Percentiles rank a stretch among this genome's conserved stretches.
Evolutionary conservation across 1,140 invertebrate genomes (phyloP).

Genomic region (Drosophila lini): DNA sequence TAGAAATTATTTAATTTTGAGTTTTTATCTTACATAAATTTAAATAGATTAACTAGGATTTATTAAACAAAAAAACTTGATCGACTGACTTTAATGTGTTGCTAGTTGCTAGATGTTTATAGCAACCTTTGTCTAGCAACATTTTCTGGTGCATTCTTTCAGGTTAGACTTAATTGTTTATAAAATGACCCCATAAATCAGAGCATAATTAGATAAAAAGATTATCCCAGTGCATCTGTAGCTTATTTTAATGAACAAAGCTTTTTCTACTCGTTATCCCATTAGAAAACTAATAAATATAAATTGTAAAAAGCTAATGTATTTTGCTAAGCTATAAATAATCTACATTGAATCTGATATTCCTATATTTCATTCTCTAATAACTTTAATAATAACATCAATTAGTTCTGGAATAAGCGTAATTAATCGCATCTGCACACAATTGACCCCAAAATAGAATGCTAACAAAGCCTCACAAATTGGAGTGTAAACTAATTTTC

Average conservation of each 20-base stretch:
- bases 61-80: too few relatives aligned
- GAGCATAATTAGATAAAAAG: neutral
- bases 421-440: neutral
- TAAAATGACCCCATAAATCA: neutral
- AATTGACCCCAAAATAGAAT: neutral
- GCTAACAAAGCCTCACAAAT: constrained; percentile 8
- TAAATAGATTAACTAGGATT: too few relatives aligned
- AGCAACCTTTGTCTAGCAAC: neutral
- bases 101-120: neutral
- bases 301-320: neutral
- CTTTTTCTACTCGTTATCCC: too few relatives aligned
- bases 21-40: too few relatives aligned
- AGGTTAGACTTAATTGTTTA: neutral
- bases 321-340: neutral
- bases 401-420: constrained; percentile 1
- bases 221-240: neutral
- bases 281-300: neutral
- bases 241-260: neutral
- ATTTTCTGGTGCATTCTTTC: neutral
- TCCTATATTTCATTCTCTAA: neutral
- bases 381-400: constrained; percentile 11
- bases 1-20: neutral
- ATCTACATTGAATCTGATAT: neutral
- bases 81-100: neutral
- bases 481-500: constrained; percentile 46